These are phyloP conservation scores for Laupala kohalensis DNA, from an alignment of 1,140 invertebrate species.

Conservation along the genomic window DNA sequence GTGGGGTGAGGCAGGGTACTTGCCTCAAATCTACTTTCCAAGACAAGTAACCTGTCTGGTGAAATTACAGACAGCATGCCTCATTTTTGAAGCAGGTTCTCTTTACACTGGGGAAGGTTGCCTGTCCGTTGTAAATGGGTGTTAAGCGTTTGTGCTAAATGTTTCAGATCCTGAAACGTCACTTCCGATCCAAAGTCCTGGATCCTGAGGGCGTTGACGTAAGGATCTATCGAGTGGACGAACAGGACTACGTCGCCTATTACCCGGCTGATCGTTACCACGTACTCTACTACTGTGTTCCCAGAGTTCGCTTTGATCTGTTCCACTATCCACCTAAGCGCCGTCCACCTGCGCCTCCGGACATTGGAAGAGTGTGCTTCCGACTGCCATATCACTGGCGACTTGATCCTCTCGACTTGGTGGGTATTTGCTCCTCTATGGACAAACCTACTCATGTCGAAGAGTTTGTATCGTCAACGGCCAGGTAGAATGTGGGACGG, in stretches of 20 bases:
- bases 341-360: too few relatives aligned
- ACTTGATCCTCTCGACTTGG: neutral
- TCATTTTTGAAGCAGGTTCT: neutral
- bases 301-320: neutral
- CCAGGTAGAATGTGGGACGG: too few relatives aligned
- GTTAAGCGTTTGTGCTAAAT: too few relatives aligned
- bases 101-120: neutral
- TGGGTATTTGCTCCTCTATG: too few relatives aligned
- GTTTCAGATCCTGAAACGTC: slow-evolving; percentile 31
- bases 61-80: too few relatives aligned
- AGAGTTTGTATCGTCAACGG: too few relatives aligned
- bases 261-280: slow-evolving; percentile 19
- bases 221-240: slow-evolving; percentile 36
- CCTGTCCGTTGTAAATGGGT: too few relatives aligned
- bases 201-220: slow-evolving; percentile 39
- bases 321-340: neutral
- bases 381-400: neutral
- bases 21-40: too few relatives aligned
- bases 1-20: too few relatives aligned
- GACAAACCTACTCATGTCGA: too few relatives aligned
- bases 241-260: slow-evolving; percentile 31
- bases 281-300: slow-evolving; percentile 8
- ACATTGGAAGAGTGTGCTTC: neutral
- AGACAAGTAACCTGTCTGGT: too few relatives aligned
- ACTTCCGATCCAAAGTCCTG: slow-evolving; percentile 33